Evolutionary conservation across 2,797 vertebrate species (phyloP).

Genomic region (Helostoma temminkii): DNA sequence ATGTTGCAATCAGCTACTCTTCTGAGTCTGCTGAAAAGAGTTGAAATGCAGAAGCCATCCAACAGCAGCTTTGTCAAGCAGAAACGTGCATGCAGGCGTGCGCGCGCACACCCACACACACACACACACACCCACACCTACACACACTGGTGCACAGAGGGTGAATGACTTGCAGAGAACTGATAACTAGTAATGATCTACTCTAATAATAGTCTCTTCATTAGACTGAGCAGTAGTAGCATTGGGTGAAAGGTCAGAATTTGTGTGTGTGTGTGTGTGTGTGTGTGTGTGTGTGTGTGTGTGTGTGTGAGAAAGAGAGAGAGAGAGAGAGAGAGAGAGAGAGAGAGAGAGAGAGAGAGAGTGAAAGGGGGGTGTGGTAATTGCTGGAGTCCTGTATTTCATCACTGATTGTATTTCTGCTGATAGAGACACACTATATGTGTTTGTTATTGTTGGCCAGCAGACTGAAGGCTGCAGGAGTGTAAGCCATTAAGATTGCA

Average conservation of each 20-base stretch:
- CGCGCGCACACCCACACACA: too few relatives aligned
- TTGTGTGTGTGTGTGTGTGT: conserved; percentile 16
- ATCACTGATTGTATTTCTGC: conserved; percentile 2
- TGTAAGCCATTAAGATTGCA: not conserved
- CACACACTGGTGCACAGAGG: conserved; percentile 9
- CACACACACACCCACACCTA: conserved; percentile 23
- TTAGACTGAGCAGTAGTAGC: conserved; percentile 40
- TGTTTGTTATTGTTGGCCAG: not conserved
- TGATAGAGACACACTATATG: not conserved
- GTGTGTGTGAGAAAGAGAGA: too few relatives aligned
- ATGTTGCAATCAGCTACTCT: conserved; percentile 66
- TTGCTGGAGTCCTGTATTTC: not conserved
- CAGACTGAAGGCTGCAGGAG: conserved; percentile 8
- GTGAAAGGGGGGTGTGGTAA: not conserved
- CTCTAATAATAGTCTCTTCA: conserved; percentile 63
- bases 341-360: not conserved
- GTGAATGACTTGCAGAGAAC: conserved; percentile 39
- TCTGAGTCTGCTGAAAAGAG: conserved; percentile 48
- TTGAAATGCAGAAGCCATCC: conserved; percentile 32
- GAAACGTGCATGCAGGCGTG: too few relatives aligned
- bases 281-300: not conserved
- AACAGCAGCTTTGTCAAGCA: conserved; percentile 35
- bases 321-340: not conserved
- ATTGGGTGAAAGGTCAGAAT: conserved; percentile 44
- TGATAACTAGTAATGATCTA: conserved; percentile 63